Evolutionary conservation across 2,797 vertebrate species (phyloP).

Genomic region (Urosaurus nigricauda): DNA sequence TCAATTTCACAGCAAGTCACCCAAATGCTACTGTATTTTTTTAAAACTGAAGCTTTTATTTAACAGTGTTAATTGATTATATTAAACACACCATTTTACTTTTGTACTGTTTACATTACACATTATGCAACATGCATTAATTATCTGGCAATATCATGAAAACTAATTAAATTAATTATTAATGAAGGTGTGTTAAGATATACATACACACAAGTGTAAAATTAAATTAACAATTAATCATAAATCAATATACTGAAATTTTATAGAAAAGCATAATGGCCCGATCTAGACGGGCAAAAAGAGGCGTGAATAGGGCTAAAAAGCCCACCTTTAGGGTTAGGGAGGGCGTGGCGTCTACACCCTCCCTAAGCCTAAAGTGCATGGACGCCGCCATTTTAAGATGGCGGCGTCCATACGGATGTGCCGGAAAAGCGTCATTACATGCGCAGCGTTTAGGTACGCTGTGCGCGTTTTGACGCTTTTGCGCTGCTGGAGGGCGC

Average conservation of each 20-base stretch:
- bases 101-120: not conserved
- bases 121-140: not conserved
- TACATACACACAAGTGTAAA: not conserved
- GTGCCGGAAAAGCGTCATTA: too few species aligned
- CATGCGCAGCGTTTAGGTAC: too few species aligned
- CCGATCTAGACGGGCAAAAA: too few species aligned
- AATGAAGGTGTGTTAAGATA: not conserved
- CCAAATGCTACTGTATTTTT: too few species aligned
- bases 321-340: too few species aligned
- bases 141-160: not conserved
- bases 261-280: not conserved
- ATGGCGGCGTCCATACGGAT: too few species aligned
- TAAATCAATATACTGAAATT: not conserved
- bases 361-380: too few species aligned
- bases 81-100: not conserved
- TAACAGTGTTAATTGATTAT: not conserved
- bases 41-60: not conserved
- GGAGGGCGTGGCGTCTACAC: too few species aligned
- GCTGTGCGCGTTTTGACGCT: too few species aligned
- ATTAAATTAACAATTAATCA: constrained; percentile 1
- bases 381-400: too few species aligned
- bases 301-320: too few species aligned
- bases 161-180: not conserved
- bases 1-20: not conserved
- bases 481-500: too few species aligned